Evolutionary conservation across 2,888 invertebrate genomes (phyloP), one percentile per base, ranked within the genome.

Genomic region (Parasteatoda lunata): DNA sequence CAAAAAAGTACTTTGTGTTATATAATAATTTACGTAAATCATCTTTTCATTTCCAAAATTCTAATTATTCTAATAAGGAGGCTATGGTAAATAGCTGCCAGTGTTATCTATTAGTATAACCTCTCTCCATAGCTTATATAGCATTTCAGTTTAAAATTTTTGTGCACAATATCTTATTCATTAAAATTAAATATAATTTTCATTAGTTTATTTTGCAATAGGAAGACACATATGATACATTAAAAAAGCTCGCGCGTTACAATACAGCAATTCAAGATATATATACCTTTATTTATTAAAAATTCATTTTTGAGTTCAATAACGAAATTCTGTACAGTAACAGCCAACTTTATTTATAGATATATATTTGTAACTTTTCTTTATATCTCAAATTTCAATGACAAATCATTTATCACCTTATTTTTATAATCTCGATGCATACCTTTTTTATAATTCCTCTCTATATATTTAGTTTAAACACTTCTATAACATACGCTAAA

Each of bases 11-110:
- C 30, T 30, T 30, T 30, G 30, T 30, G 2, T 30, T 30, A 30
- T 30, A 1, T 30, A 30, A 30, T 30, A 1, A 30, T 30, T 30
- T 30, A 30, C 30, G 69, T 69, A 54, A 68, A 69, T 68, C 54
- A 68, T 77, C 30, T 68, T 65, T 49, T 48, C 71, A 52, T 75
- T 76, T 13, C 72, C 52, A 48, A 79, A 84, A 51, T 75, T 47
- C 84, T 84, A 84, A 64, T 11, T 76, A 6, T 30, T 73, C 84
- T 84, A 75, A 52, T 45, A 64, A 30, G 59, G 78, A 75, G 72
- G 69, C 84, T 78, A 84, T 79, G 52, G 79, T 80, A 85, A 79
- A 85, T 85, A 85, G 85, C 85, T 85, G 85, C 85, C 85, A 71
- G 76, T 79, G 9, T 59, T n/a, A 76, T 76, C 80, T 85, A 80